phyloP scores from a whole-genome alignment of 1,140 invertebrate species.

The Tetragonula clypearis region DNA sequence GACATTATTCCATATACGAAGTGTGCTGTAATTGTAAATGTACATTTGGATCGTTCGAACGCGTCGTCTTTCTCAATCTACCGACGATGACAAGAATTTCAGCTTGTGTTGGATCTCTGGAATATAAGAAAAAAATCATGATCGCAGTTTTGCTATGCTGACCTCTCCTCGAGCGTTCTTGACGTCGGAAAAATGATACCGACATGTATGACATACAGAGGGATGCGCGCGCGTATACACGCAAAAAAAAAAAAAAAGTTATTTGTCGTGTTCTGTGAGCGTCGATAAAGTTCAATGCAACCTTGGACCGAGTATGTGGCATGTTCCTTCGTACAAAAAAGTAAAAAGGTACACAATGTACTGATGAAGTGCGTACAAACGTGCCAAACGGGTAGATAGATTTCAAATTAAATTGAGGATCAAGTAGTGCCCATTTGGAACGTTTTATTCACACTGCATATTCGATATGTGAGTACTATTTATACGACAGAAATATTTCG shows the following conservation, averaged over 20 bases:
- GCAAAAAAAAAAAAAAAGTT: constrained; percentile 14
- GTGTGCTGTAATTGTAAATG: background rate
- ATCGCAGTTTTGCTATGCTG: constrained; percentile 33
- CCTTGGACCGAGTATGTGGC: constrained; percentile 29
- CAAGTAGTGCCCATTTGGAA: background rate
- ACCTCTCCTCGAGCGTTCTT: constrained; percentile 62
- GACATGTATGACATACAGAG: constrained; percentile 30
- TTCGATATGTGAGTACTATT: constrained; percentile 20
- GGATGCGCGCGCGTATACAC: background rate
- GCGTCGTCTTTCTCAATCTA: constrained; percentile 49
- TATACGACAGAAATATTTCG: background rate
- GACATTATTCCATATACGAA: background rate
- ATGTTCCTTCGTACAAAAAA: constrained; percentile 25
- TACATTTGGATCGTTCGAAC: constrained; percentile 15
- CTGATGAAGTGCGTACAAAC: background rate
- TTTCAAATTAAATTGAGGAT: background rate
- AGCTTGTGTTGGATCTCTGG: constrained; percentile 29
- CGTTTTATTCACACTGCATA: constrained; percentile 6
- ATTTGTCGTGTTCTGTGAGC: constrained; percentile 49
- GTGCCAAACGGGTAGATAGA: background rate
- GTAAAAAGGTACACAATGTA: constrained; percentile 27
- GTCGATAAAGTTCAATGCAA: constrained; percentile 38
- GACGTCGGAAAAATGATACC: constrained; percentile 20
- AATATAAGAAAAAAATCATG: constrained; percentile 14
- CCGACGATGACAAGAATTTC: constrained; percentile 43